Percentiles rank a stretch among this genome's conserved stretches.
These are phyloP conservation scores for Cavia aperea DNA, from an alignment of 2,113 vertebrate genomes.

Conservation along the genomic window DNA sequence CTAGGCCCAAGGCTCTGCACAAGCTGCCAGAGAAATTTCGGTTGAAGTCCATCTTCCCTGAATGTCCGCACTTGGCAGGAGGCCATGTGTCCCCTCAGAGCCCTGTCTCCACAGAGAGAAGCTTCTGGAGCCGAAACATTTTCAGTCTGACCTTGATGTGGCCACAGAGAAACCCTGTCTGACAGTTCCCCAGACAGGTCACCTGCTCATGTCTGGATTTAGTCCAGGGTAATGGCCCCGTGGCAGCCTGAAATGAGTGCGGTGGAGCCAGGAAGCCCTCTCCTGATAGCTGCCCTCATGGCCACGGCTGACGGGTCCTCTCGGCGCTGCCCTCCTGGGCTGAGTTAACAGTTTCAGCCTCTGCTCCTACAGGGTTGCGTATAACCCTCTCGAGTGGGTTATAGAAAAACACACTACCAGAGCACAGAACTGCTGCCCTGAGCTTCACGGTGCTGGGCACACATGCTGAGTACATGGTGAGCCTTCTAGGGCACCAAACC, in stretches of 20 bases:
- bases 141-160: background rate
- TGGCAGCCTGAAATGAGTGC: background rate
- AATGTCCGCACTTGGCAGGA: background rate
- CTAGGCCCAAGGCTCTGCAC: background rate
- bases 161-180: slow-evolving; percentile 21
- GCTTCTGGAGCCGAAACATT: background rate
- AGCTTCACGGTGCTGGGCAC: background rate
- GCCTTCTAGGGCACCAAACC: background rate
- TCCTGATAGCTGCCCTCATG: background rate
- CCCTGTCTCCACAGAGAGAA: slow-evolving; percentile 4
- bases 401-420: background rate
- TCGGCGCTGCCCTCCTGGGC: background rate
- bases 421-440: background rate
- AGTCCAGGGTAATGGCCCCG: background rate
- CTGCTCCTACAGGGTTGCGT: background rate
- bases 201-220: background rate
- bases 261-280: background rate
- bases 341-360: background rate
- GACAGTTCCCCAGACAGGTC: slow-evolving; percentile 1
- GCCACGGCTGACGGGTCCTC: background rate
- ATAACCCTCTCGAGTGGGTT: background rate
- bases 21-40: background rate
- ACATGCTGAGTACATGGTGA: background rate
- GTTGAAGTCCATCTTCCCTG: background rate
- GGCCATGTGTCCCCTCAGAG: background rate